Evolutionary conservation across 2,113 vertebrate species (phyloP), one percentile per base, ranked within the genome.

Genomic region (Pachyramphus minor): DNA sequence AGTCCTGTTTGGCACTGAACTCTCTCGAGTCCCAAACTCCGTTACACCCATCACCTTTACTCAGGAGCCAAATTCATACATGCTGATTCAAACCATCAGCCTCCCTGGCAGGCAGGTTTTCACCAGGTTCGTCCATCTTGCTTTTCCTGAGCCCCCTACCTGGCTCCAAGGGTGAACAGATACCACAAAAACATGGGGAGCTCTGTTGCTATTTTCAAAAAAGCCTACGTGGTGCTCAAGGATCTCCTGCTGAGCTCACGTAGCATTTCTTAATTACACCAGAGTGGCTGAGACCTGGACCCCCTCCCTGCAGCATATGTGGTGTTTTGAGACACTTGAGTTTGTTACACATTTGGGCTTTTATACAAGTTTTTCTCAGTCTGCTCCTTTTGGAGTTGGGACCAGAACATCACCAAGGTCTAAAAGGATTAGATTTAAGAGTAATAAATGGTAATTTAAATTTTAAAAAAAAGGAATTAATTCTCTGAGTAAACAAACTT

Each of bases 401-500:
- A 74, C 35, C 53, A 53, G 41, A 25, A 87, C 31, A 93, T 20
- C 19, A 74, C n/a, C 0, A 0, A 71, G 13, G 35, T 68, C 68
- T 95, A 74, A 93, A 89, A 90, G 37, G 50, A 82, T 95, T 95
- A 78, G 27, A 55, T 89, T 84, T 52, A 90, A 86, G 35, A 74
- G 79, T 86, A 89, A 80, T 64, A 79, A 59, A 56, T 28, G 11
- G 22, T 56, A 59, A 84, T 83, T 73, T 31, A 28, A 56, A 67
- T 28, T 42, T 42, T 24, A 27, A 39, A 58, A 37, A 39, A 50
- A 49, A n/a, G n/a, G n/a, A n/a, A 49, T 74, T 69, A 85, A 41
- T 79, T 91, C 93, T 73, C 47, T 89, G 75, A 84, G 39, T 95
- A 96, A 95, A 84, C 45, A 41, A 94, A 95, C 94, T 90, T 96